Percentiles rank a stretch among this genome's conserved stretches.
phyloP scores from a whole-genome alignment of 2,113 vertebrate genomes.

The Oceanites oceanicus region DNA sequence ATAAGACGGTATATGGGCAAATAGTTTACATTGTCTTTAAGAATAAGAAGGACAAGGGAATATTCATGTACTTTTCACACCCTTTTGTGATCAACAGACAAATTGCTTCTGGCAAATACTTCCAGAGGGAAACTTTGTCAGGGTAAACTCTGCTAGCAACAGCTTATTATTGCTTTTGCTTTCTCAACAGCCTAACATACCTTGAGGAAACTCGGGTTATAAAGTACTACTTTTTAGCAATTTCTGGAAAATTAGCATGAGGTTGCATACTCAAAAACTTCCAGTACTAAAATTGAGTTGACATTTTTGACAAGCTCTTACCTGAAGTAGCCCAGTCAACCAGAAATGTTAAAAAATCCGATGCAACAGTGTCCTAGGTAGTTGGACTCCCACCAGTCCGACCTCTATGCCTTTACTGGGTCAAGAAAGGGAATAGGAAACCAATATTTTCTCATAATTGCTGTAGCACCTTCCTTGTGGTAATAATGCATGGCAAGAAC shows the following conservation, averaged over 20 bases:
- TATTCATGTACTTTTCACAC: neutral
- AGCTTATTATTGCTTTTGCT: neutral
- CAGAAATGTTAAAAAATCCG: neutral
- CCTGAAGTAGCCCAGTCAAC: neutral
- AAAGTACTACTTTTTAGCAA: neutral
- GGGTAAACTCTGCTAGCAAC: neutral
- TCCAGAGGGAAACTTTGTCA: neutral
- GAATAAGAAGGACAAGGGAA: neutral
- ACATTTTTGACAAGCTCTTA: neutral
- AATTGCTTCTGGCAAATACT: neutral
- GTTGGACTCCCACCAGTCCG: neutral
- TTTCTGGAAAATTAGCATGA: neutral
- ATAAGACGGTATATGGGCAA: neutral
- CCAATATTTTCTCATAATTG: neutral
- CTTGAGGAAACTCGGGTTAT: neutral
- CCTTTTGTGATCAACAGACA: neutral
- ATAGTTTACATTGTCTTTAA: neutral
- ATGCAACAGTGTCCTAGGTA: accelerated
- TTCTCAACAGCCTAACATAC: neutral
- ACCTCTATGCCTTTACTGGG: neutral
- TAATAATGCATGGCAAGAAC: neutral
- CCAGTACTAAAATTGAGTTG: neutral
- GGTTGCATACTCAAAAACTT: neutral
- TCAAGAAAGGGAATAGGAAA: neutral
- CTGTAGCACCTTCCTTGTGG: neutral